Evolutionary conservation across 2,888 invertebrate species (phyloP).

Genomic region (Xylota sylvarum): DNA sequence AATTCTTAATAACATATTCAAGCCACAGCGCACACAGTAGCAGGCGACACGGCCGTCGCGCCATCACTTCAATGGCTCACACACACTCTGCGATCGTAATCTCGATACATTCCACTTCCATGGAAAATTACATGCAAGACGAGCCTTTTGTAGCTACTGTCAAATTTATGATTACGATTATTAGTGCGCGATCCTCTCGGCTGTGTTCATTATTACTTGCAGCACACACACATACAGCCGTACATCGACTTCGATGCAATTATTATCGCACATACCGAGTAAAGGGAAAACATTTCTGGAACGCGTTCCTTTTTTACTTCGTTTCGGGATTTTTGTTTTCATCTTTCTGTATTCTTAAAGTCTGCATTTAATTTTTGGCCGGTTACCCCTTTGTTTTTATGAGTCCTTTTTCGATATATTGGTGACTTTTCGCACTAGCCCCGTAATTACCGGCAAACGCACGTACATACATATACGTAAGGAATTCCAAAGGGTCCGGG

Average conservation of each 20-base stretch:
- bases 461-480: constrained; percentile 53
- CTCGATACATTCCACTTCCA: constrained; percentile 25
- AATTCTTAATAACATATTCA: constrained; percentile 34
- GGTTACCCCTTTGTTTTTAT: constrained; percentile 5
- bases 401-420: constrained; percentile 22
- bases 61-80: constrained; percentile 1
- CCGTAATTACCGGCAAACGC: constrained; percentile 59
- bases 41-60: not conserved
- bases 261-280: constrained; percentile 16
- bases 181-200: constrained; percentile 25
- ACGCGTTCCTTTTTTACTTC: constrained; percentile 22
- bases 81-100: constrained; percentile 30
- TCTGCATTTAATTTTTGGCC: constrained; percentile 43
- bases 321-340: constrained; percentile 49
- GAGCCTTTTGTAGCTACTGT: constrained; percentile 56
- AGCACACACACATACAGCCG: not conserved
- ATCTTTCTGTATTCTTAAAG: constrained; percentile 15
- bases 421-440: constrained; percentile 72
- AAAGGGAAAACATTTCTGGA: constrained; percentile 19
- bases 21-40: constrained; percentile 21
- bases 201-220: not conserved
- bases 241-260: constrained; percentile 10
- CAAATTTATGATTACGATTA: constrained; percentile 69
- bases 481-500: constrained; percentile 40
- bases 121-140: constrained; percentile 48